Evolutionary conservation across 1,140 invertebrate species (phyloP), one percentile per base, ranked within the genome.

Genomic region (Danaus melanippus): DNA sequence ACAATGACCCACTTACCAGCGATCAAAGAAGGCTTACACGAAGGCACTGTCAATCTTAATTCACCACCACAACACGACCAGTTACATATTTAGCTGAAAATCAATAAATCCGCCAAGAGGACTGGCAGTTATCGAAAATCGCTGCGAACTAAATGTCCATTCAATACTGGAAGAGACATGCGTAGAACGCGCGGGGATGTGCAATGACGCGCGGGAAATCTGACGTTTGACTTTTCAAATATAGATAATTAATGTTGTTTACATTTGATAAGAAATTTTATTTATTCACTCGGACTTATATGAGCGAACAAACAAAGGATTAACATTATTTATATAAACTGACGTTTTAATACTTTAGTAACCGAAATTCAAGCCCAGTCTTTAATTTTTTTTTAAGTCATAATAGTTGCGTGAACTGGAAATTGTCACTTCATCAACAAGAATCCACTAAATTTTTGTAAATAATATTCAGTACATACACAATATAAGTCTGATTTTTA

Each of bases 91-190:
- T 68, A 69, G 70, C 63, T 74, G 64, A 74, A 77, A 79, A 84
- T 84, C 81, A 74, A 84, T 84, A 82, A 63, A 53, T 67, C 52
- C 65, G 65, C 62, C 67, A 65, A 67, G 58, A 54, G 62, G 66
- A 69, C 61, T 65, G 70, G 58, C 62, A 62, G 54, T 58, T 58
- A 58, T 56, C 63, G 58, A 58, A 64, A 63, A 65, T 68, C 67
- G 62, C 63, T 58, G 61, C 55, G 45, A 63, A 57, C 64, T 62
- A 68, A 61, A 49, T 60, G 68, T 74, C 67, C 77, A 84, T 84
- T 84, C 79, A 80, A 84, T 84, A 82, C 79, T 71, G 56, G 65
- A 45, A 48, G 59, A 64, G 66, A 65, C 76, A 81, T 81, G 80
- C 78, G 78, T 80, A 84, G 39, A 67, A 52, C 51, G 62, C 48